Conservation (phyloP, 1,140 invertebrate genomes). For the Drosophila suzukii region DNA sequence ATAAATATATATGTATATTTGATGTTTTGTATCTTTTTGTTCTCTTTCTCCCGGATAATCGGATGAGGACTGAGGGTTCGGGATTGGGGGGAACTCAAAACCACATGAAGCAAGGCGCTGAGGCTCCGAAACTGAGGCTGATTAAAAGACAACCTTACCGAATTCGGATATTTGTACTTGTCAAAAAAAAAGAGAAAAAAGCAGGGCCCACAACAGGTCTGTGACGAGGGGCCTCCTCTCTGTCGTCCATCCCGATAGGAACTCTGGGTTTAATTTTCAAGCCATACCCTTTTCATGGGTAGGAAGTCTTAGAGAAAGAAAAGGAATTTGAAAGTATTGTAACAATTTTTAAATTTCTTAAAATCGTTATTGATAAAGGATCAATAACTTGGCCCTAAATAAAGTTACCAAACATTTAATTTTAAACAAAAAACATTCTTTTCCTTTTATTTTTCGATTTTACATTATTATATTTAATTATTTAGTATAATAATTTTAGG, state of each 20-base stretch:
- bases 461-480: not conserved
- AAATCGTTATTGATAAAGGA: no score
- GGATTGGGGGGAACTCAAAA: constrained; percentile 45
- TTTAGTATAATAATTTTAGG: not conserved
- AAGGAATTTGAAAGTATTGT: not conserved
- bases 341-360: no score
- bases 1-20: constrained; percentile 16
- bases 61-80: constrained; percentile 15
- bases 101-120: constrained; percentile 73
- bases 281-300: constrained; percentile 11
- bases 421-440: not conserved
- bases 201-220: constrained; percentile 39
- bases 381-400: no score
- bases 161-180: constrained; percentile 83
- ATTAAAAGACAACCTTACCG: constrained; percentile 84
- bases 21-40: constrained; percentile 30
- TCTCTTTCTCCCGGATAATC: constrained; percentile 16
- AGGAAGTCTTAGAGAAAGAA: not conserved
- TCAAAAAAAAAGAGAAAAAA: constrained; percentile 58
- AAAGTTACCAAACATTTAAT: not conserved
- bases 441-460: no score
- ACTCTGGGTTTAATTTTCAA: constrained; percentile 44
- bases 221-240: constrained; percentile 21
- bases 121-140: constrained; percentile 54
- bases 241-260: constrained; percentile 40